Base-by-base conservation (phyloP, 2,113 vertebrate species). In the Chitala chitala region DNA sequence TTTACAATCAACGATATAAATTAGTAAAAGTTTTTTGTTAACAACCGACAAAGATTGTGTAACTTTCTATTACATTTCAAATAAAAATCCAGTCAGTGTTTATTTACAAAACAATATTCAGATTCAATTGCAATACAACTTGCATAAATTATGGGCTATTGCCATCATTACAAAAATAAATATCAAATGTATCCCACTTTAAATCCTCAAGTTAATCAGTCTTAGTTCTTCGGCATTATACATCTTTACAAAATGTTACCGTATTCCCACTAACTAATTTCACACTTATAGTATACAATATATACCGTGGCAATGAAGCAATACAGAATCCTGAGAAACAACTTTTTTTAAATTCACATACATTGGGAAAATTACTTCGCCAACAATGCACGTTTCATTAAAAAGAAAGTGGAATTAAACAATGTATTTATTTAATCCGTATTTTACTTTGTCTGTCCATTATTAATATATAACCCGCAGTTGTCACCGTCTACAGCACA, bases 1-100 rank as follows among this genome's bases (percentile, higher is more conserved):
- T 98, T 94, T 98, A 98, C 96, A 99, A 93, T 95, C 91, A 90
- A 88, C 93, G 90, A 96, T 98, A 98, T 98, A 98, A 98, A 98
- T 98, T 98, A 98, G 92, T 95, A 95, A 94, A 91, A 95, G 94
- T 96, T 93, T 92, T 86, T 90, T 82, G 83, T 94, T 94, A 93
- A 93, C 94, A 98, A 98, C 89, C 88, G 84, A 87, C 83, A 85
- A 88, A 90, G 92, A 93, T 93, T 94, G 90, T 91, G 90, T 94
- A 90, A 93, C 91, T 90, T 83, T 84, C 83, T 91, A 94, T 90
- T 92, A 92, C 77, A 84, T 93, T 88, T 94, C 92, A 95, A 98
- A 97, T 95, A 96, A 98, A 97, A 98, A 94, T 68, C 90, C 89
- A 92, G 90, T 90, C 91, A 92, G 93, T 87, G 92, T 95, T 92